A percentile compares a stretch with the other conserved stretches of the same genome.
These are phyloP conservation scores for Pteropus rufus DNA, from an alignment of 2,797 vertebrate species.

Conservation along the genomic window DNA sequence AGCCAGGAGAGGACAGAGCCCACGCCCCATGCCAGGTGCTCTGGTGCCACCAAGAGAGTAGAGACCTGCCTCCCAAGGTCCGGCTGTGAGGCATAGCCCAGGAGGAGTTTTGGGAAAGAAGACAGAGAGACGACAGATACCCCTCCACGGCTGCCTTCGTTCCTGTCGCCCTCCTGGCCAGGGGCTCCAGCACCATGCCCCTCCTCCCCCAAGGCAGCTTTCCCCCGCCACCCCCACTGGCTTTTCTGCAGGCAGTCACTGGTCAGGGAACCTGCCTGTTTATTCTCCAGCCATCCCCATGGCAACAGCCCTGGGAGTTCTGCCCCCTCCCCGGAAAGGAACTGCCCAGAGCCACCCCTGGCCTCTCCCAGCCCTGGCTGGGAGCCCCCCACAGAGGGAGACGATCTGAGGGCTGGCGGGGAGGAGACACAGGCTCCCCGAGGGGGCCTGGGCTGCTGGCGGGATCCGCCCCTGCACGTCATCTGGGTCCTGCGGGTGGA, in stretches of 20 bases:
- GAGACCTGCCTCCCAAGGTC: background rate
- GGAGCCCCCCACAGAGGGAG: background rate
- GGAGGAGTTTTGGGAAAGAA: background rate
- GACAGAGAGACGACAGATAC: background rate
- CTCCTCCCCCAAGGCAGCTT: background rate
- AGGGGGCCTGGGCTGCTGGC: constrained; percentile 32
- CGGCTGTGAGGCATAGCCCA: background rate
- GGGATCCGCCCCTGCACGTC: constrained; percentile 26
- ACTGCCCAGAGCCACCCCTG: constrained; percentile 54
- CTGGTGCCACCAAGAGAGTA: background rate
- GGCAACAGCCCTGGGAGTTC: constrained; percentile 66
- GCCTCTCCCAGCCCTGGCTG: constrained; percentile 10
- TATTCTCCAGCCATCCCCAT: constrained; percentile 63
- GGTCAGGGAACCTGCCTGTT: constrained; percentile 63
- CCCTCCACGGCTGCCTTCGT: background rate
- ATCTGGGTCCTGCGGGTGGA: background rate
- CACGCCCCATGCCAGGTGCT: too few relatives aligned
- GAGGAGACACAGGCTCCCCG: background rate
- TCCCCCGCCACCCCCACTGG: background rate
- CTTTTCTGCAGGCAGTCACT: constrained; percentile 23
- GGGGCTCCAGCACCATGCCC: background rate
- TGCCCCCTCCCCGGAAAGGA: constrained; percentile 60
- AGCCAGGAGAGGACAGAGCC: background rate
- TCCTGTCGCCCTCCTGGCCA: background rate
- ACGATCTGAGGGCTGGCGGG: background rate